phyloP scores from a whole-genome alignment of 2,113 vertebrate species.

The Burhinus bistriatus region DNA sequence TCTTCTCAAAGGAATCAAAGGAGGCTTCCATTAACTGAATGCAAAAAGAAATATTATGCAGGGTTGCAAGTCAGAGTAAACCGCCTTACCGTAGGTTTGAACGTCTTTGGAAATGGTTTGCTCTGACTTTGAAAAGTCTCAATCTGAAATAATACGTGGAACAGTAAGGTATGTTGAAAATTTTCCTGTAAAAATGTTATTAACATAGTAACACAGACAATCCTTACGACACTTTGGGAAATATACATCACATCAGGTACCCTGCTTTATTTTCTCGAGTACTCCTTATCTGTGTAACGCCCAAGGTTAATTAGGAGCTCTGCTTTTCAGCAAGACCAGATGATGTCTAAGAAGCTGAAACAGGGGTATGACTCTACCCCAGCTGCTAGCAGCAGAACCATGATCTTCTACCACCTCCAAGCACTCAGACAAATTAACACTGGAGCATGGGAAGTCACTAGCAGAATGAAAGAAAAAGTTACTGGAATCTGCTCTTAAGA shows the following conservation, averaged over 20 bases:
- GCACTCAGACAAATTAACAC: neutral
- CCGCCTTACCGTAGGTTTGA: neutral
- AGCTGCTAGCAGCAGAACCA: neutral
- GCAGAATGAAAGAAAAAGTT: neutral
- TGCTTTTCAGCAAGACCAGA: neutral
- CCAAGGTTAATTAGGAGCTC: neutral
- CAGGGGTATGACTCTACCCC: fast-evolving
- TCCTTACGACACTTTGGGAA: neutral
- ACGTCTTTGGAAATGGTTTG: neutral
- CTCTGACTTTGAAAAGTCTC: neutral
- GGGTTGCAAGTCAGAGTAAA: neutral
- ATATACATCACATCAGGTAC: neutral
- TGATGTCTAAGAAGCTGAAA: neutral
- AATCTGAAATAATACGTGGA: neutral
- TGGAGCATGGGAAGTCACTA: neutral
- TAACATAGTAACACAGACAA: neutral
- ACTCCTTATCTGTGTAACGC: neutral
- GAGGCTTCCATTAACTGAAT: neutral
- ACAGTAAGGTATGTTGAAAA: neutral
- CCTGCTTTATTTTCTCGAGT: neutral
- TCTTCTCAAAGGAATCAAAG: neutral
- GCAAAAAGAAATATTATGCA: neutral
- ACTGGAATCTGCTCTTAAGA: neutral
- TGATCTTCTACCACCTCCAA: neutral
- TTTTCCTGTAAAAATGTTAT: neutral